A percentile compares a stretch with the other conserved stretches of the same genome.
phyloP scores from a whole-genome alignment of 2,797 vertebrate genomes.

The Hippopotamyrus pictus region DNA sequence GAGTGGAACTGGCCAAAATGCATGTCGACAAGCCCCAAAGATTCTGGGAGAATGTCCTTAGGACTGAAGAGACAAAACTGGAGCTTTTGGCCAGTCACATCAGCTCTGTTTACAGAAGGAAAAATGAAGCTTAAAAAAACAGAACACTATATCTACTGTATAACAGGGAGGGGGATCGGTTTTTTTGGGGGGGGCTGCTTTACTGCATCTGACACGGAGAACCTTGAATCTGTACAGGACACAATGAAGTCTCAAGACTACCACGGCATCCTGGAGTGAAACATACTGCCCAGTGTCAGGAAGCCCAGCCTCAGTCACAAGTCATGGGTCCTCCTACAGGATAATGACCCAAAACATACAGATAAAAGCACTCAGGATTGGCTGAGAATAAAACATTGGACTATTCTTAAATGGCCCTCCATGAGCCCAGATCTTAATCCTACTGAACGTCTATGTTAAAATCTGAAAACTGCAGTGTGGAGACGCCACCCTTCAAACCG shows the following conservation, averaged over 20 bases:
- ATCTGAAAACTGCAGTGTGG: not conserved
- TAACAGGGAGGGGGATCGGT: not conserved
- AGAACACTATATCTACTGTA: not conserved
- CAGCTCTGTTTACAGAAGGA: not conserved
- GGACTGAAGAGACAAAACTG: not conserved
- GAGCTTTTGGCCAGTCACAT: not conserved
- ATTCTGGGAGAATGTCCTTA: not conserved
- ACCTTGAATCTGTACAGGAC: not conserved
- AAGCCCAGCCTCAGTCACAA: not conserved
- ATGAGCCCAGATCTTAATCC: not conserved
- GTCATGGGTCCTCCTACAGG: not conserved
- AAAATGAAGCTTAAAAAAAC: not conserved
- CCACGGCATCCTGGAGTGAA: not conserved
- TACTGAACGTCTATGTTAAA: not conserved
- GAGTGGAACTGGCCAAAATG: not conserved
- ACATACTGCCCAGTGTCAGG: not conserved
- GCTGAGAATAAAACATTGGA: not conserved
- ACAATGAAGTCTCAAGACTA: not conserved
- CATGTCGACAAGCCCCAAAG: not conserved
- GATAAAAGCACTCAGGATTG: not conserved
- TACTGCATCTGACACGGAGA: not conserved
- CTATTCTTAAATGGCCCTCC: not conserved
- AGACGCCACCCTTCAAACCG: not conserved
- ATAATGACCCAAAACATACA: not conserved
- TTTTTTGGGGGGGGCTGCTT: not conserved